phyloP scores from a whole-genome alignment of 2,797 vertebrate genomes.

The Gymnoscopelus braueri region DNA sequence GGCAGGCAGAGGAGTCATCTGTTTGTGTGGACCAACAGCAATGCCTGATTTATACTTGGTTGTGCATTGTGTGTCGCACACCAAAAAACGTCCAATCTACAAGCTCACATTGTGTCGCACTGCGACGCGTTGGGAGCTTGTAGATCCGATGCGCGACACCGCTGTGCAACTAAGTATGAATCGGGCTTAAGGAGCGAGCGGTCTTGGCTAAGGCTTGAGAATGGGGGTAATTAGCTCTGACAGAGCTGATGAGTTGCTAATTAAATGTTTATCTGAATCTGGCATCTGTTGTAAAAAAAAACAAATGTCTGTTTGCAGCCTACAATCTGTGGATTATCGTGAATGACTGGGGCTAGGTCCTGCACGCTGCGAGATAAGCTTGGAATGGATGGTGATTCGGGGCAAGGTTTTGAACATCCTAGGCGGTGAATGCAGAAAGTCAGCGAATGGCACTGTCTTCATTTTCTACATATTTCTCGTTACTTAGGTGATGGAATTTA shows the following conservation, averaged over 20 bases:
- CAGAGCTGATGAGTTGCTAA: constrained; percentile 77
- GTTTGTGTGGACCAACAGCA: constrained; percentile 50
- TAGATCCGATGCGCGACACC: too few species aligned
- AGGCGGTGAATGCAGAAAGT: constrained; percentile 10
- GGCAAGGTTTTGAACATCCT: constrained; percentile 33
- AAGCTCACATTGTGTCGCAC: too few species aligned
- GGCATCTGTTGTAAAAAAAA: constrained; percentile 75
- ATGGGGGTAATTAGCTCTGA: constrained; percentile 72
- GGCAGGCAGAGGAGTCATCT: constrained; percentile 45
- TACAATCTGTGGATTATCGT: constrained; percentile 74
- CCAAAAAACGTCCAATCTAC: too few species aligned
- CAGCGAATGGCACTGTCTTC: constrained; percentile 32
- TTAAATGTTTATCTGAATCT: constrained; percentile 79
- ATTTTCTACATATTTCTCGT: constrained; percentile 35
- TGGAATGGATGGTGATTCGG: constrained; percentile 31
- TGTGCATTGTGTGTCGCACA: too few species aligned
- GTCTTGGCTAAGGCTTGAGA: constrained; percentile 55
- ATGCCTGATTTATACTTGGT: neutral
- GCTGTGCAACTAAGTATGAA: too few species aligned
- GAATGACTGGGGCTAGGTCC: constrained; percentile 59
- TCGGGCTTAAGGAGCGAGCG: constrained; percentile 27
- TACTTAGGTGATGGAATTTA: constrained; percentile 38
- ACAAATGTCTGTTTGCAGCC: constrained; percentile 72
- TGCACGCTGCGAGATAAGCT: constrained; percentile 57
- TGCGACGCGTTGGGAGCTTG: too few species aligned